Conservation (phyloP, 2,888 invertebrate species). For the Tortrix viridana region DNA sequence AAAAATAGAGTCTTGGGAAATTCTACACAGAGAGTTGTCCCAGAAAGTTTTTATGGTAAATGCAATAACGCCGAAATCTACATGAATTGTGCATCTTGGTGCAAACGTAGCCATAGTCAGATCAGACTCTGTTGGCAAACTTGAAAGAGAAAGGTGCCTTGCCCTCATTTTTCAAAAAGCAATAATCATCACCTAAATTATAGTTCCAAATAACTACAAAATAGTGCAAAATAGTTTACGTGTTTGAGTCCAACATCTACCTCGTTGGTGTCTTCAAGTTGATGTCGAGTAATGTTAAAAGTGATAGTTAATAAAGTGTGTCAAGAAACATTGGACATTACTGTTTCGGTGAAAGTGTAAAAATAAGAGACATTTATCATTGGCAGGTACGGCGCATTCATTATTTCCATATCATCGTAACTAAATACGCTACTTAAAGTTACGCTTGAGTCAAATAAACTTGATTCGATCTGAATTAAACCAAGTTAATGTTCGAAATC, state of each 20-base stretch:
- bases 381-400: neutral
- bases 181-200: slow-evolving; percentile 21
- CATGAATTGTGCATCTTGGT: neutral
- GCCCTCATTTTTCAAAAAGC: slow-evolving; percentile 4
- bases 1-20: no score
- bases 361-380: neutral
- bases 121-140: neutral
- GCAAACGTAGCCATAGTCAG: no score
- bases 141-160: slow-evolving; percentile 13
- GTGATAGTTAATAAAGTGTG: slow-evolving; percentile 18
- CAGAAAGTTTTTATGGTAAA: no score
- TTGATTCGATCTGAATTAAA: no score
- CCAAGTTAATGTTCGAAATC: no score
- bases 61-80: neutral
- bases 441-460: no score
- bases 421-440: no score
- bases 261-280: slow-evolving; percentile 32
- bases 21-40: no score
- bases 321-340: slow-evolving; percentile 1
- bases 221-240: slow-evolving; percentile 11
- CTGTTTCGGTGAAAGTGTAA: neutral
- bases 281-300: slow-evolving; percentile 22
- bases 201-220: slow-evolving; percentile 10
- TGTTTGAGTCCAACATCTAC: slow-evolving; percentile 30
- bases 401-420: slow-evolving; percentile 1